Evolutionary conservation across 2,797 vertebrate species (phyloP).

Genomic region (Rhynchonycteris naso): DNA sequence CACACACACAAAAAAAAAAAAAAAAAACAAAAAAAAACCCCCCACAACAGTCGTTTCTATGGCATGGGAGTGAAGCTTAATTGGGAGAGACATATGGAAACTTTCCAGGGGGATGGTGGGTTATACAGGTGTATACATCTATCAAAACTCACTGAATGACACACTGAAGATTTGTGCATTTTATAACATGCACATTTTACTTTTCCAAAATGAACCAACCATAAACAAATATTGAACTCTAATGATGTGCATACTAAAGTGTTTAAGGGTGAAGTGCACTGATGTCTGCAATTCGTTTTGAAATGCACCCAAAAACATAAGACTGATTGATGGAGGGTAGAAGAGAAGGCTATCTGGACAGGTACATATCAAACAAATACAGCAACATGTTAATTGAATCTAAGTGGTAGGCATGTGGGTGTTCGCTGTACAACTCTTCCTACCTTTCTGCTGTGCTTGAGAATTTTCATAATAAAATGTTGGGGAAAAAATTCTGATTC

Average conservation of each 20-base stretch:
- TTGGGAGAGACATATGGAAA: background rate
- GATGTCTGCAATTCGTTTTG: background rate
- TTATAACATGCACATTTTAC: conserved; percentile 15
- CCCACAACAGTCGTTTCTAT: background rate
- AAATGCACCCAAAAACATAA: conserved; percentile 22
- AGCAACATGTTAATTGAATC: background rate
- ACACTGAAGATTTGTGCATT: conserved; percentile 1
- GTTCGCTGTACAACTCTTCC: background rate
- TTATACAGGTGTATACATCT: background rate
- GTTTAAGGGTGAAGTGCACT: background rate
- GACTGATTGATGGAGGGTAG: background rate
- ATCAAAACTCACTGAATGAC: background rate
- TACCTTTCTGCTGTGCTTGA: conserved; percentile 23
- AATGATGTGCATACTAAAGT: background rate
- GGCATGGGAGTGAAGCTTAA: background rate
- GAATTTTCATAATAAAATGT: conserved; percentile 33
- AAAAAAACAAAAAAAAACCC: too few relatives aligned
- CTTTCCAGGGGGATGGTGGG: background rate
- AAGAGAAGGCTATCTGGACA: background rate
- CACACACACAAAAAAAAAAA: too few relatives aligned
- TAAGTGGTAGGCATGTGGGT: background rate
- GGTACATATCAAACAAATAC: background rate
- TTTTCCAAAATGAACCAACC: background rate
- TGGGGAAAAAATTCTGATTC: background rate
- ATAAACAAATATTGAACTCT: conserved; percentile 44